phyloP scores from a whole-genome alignment of 2,888 invertebrate species.

The Drosophila engyochracea region DNA sequence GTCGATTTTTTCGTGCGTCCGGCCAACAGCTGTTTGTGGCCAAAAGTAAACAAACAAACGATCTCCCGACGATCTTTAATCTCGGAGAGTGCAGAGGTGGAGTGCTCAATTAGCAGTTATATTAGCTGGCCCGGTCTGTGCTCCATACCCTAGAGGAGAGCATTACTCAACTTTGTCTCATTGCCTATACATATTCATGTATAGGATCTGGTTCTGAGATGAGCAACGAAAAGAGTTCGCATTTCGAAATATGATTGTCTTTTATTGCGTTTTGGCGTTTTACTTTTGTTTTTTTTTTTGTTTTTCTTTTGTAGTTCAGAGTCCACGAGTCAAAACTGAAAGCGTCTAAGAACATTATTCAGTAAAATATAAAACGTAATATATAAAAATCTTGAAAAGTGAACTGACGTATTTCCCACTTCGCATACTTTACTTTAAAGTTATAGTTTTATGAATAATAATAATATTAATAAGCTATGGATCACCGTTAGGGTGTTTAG shows the following conservation, averaged over 20 bases:
- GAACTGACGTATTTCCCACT: background rate
- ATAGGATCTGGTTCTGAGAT: background rate
- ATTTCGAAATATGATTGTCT: background rate
- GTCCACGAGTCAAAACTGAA: background rate
- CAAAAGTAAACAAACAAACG: slow-evolving; percentile 45
- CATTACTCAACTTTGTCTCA: background rate
- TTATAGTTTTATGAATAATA: background rate
- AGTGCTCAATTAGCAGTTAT: slow-evolving; percentile 27
- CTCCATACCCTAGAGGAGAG: background rate
- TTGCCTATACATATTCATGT: background rate
- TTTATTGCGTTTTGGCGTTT: background rate
- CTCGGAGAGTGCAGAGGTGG: slow-evolving; percentile 10
- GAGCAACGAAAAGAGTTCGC: background rate
- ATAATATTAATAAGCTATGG: background rate
- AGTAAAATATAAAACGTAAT: background rate
- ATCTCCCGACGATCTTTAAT: slow-evolving; percentile 22
- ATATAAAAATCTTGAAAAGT: background rate
- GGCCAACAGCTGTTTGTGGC: slow-evolving; percentile 39
- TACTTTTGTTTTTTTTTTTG: background rate
- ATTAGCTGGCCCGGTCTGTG: background rate
- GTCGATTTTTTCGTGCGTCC: slow-evolving; percentile 1
- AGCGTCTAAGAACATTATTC: too few relatives aligned
- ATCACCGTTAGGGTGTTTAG: slow-evolving; percentile 10
- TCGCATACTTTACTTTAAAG: background rate
- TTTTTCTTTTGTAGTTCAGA: background rate